Evolutionary conservation across 2,797 vertebrate genomes (phyloP), one percentile per base, ranked within the genome.

Genomic region (Carapus acus): DNA sequence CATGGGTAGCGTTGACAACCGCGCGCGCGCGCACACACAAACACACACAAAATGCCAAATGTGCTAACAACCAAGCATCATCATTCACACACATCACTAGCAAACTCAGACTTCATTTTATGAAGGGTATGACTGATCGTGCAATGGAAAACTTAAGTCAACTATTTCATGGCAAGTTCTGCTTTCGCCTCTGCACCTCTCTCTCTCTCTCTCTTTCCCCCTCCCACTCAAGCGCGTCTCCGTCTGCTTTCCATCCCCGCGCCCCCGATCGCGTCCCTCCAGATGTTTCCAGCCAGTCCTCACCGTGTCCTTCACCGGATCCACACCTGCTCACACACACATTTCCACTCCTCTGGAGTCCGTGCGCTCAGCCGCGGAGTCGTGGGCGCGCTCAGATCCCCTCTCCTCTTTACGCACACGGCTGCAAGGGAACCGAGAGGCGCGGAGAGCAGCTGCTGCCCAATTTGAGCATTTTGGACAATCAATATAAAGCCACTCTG

Each of bases 371-470:
- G 63, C 67, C 73, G 66, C 40, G 72, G 71, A n/a, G n/a, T n/a
- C 62, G 40, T 29, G 8, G 49, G 74, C 70, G 66, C 77, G 67
- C 71, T 75, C 29, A 57, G 52, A 71, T 66, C 67, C 62, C 49
- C 51, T 40, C 33, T 36, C 7, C 45, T 19, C 57, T 57, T 67
- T 58, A 38, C 39, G 52, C 54, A 67, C 57, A 47, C n/a, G n/a
- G 43, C 50, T 42, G 55, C 49, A 9, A 54, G 61, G 48, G 66
- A 76, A 67, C 59, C 57, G 49, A 52, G 66, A 62, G 56, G 41
- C 44, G 48, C 5, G 9, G 9, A 62, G 73, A 80, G 74, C 79
- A 83, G 83, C 74, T 80, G 83, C 69, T 78, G 60, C 65, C 58
- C 72, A 78, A 77, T 79, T 76, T 75, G 57, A 67, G 69, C 24